Percentiles rank a stretch among this genome's conserved stretches.
Evolutionary conservation across 2,113 vertebrate genomes (phyloP).

Genomic region (Ceuthmochares aereus): DNA sequence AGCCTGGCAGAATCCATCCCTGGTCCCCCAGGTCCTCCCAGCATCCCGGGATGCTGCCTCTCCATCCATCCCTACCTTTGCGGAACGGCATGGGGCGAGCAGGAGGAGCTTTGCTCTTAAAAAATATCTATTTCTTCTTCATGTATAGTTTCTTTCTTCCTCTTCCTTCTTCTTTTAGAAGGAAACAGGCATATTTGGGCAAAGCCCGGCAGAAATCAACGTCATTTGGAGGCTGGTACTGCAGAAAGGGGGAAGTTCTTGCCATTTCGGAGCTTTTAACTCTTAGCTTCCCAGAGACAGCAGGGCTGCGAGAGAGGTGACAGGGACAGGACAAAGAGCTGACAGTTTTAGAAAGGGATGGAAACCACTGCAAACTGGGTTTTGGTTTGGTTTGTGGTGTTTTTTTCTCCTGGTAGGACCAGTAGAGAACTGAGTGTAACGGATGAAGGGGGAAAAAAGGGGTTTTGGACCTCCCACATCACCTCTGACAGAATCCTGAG

Average conservation of each 20-base stretch:
- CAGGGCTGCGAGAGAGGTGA: background rate
- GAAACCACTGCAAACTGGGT: background rate
- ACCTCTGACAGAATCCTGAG: background rate
- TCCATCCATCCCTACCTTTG: constrained; percentile 51
- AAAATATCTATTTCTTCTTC: background rate
- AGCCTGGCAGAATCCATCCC: background rate
- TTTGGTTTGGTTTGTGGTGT: background rate
- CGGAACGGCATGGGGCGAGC: constrained; percentile 54
- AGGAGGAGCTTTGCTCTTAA: background rate
- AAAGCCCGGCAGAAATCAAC: constrained; percentile 8
- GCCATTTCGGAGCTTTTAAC: constrained; percentile 27
- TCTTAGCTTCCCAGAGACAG: background rate
- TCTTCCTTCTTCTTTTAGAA: background rate
- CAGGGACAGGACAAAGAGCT: background rate
- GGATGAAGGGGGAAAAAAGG: background rate
- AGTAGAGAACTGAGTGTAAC: background rate
- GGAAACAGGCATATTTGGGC: constrained; percentile 68
- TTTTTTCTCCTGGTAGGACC: background rate
- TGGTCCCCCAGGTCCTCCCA: fast-evolving
- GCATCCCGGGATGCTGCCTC: background rate
- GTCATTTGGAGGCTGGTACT: constrained; percentile 66
- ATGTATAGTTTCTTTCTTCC: background rate
- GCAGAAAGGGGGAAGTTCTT: constrained; percentile 54
- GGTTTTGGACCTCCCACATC: background rate
- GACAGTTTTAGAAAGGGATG: background rate